Evolutionary conservation across 2,888 invertebrate species (phyloP), one percentile per base, ranked within the genome.

Genomic region (Camponotus fellah): DNA sequence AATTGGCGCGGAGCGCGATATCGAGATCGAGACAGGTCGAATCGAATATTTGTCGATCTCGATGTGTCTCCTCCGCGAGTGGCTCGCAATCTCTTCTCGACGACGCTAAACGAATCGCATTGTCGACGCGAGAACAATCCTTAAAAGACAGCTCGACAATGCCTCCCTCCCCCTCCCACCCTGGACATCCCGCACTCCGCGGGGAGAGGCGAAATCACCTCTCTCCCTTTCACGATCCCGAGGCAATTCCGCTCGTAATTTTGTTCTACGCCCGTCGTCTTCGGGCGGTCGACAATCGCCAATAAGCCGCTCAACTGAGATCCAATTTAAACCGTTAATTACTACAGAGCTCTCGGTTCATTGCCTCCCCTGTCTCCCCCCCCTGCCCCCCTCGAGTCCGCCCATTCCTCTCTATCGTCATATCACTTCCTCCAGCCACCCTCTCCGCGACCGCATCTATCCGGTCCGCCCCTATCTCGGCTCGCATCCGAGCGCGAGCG

Each of bases 271-370:
- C 89, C 91, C 89, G 87, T 88, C 91, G 91, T 91, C 91, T 91
- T 91, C 89, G 87, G 82, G 58, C 79, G 72, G 60, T 76, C 87
- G 83, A 91, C 92, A 92, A 91, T 92, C 91, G 88, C 65, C 92
- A 91, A 91, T 91, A 91, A 91, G 89, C 88, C 91, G 87, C 88
- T 88, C 90, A 86, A 88, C 91, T 89, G 86, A 90, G 92, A 92
- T 92, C 92, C 92, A 92, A 92, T 92, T 92, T 92, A 92, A 92
- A 92, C 92, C 91, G 92, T 92, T 92, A 92, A 92, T 92, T 92
- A 92, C 92, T 91, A 90, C 88, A 87, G 88, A 85, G 85, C 83
- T 86, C 26, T 86, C 26, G 62, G 85, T 80, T 75, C 80, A 66
- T 74, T 68, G 69, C 26, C 80, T 26, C 69, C 64, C 62, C 68